Conservation (phyloP, 1,140 invertebrate species). For the Calephelis nemesis region DNA sequence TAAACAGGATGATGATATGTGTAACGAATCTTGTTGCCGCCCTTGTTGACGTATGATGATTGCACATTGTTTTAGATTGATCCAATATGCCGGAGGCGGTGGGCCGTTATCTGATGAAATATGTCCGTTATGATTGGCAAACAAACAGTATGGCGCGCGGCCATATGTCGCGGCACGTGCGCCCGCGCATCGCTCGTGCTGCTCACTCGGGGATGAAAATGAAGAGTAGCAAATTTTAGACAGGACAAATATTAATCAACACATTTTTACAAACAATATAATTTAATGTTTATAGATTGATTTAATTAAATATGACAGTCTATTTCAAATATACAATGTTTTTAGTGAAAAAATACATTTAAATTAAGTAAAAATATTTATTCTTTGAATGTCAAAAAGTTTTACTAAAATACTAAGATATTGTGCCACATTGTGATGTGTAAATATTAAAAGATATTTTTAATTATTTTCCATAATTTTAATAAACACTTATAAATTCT, state of each 20-base stretch:
- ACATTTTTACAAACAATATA: neutral
- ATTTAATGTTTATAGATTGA: too few relatives aligned
- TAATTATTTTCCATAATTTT: too few relatives aligned
- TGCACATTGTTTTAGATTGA: slow-evolving; percentile 72
- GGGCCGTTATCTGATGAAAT: slow-evolving; percentile 77
- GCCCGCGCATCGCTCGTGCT: slow-evolving; percentile 64
- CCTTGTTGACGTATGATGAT: slow-evolving; percentile 64
- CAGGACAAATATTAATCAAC: neutral
- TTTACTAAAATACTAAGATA: too few relatives aligned
- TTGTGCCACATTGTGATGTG: too few relatives aligned
- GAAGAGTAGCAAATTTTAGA: slow-evolving; percentile 35
- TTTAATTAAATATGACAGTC: too few relatives aligned
- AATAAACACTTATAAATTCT: too few relatives aligned
- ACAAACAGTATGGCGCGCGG: slow-evolving; percentile 76
- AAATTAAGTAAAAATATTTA: too few relatives aligned
- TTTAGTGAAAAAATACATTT: too few relatives aligned
- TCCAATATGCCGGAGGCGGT: slow-evolving; percentile 61
- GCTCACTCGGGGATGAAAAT: slow-evolving; percentile 72
- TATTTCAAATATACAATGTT: too few relatives aligned
- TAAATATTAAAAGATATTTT: too few relatives aligned
- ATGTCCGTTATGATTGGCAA: slow-evolving; percentile 79
- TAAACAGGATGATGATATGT: slow-evolving; percentile 47
- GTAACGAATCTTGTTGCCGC: slow-evolving; percentile 46
- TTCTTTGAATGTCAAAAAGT: too few relatives aligned
- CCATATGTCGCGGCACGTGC: slow-evolving; percentile 78